Conservation (phyloP, 2,888 invertebrate species). For the Coecobrya sp. region DNA sequence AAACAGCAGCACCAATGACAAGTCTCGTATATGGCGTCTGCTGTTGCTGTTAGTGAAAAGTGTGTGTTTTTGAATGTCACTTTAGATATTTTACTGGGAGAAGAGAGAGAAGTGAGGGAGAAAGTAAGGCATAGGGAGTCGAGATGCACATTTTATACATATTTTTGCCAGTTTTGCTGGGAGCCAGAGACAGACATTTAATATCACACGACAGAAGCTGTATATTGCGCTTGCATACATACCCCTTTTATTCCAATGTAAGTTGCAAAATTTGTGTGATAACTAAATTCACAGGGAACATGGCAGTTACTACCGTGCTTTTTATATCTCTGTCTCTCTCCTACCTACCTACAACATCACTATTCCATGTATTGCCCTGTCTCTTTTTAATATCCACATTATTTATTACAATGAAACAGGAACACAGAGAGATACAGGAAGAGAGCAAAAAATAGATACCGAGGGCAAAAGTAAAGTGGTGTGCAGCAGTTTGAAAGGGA, state of each 20-base stretch:
- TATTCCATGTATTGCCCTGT: background rate
- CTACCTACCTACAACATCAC: background rate
- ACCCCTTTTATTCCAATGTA: slow-evolving; percentile 77
- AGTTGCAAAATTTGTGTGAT: slow-evolving; percentile 83
- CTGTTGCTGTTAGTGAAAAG: background rate
- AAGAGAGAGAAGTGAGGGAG: background rate
- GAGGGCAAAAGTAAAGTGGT: background rate
- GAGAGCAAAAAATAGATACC: background rate
- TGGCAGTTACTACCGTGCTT: background rate
- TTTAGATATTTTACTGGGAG: background rate
- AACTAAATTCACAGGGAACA: slow-evolving; percentile 78
- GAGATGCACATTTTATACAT: background rate
- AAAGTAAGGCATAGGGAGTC: background rate
- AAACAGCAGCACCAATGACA: slow-evolving; percentile 32
- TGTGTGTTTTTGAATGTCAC: slow-evolving; percentile 28
- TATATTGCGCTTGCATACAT: background rate
- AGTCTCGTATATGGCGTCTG: slow-evolving; percentile 19
- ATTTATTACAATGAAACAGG: slow-evolving; percentile 3
- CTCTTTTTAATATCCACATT: slow-evolving; percentile 38
- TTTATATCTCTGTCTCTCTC: background rate
- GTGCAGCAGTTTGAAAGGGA: background rate
- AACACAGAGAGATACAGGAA: background rate
- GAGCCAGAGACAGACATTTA: slow-evolving; percentile 35
- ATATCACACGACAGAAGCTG: slow-evolving; percentile 80
- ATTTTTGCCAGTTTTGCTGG: slow-evolving; percentile 42